These are phyloP conservation scores for Aphidoletes aphidimyza DNA, from an alignment of 2,888 invertebrate genomes.

Conservation along the genomic window DNA sequence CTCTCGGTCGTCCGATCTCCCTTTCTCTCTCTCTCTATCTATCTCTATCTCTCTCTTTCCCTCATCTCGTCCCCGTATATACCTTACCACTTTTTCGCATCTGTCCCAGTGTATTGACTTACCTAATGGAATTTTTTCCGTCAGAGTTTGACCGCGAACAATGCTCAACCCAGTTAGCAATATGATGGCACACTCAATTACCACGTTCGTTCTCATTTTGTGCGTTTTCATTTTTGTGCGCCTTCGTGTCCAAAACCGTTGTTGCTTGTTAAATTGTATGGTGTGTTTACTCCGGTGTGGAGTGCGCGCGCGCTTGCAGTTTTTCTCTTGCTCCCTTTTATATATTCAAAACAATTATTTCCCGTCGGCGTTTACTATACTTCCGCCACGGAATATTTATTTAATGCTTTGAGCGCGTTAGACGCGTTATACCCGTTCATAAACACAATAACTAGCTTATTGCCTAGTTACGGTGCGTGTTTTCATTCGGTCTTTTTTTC, in stretches of 20 bases:
- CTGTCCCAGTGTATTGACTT: neutral
- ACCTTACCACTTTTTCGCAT: no score
- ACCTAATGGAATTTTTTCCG: conserved; percentile 42
- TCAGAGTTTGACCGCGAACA: conserved; percentile 35
- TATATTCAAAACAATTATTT: conserved; percentile 36
- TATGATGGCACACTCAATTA: conserved; percentile 34
- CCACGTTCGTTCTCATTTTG: conserved; percentile 1
- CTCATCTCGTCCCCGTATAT: neutral
- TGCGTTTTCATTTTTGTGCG: neutral
- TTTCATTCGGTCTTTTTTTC: neutral
- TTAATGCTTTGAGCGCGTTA: neutral
- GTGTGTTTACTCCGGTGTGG: neutral
- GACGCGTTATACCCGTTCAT: neutral
- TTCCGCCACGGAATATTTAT: neutral
- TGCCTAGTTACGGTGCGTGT: neutral
- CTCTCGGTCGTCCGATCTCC: neutral
- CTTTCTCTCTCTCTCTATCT: neutral
- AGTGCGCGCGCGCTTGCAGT: neutral
- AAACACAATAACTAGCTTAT: conserved; percentile 27
- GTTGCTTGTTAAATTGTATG: neutral
- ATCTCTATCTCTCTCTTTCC: neutral
- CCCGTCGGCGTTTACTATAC: no score
- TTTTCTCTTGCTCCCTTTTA: neutral
- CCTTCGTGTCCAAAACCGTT: no score
- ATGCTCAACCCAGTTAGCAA: conserved; percentile 43